Evolutionary conservation across 2,113 vertebrate genomes (phyloP).

Genomic region (Cyphomyrus discorhynchus): DNA sequence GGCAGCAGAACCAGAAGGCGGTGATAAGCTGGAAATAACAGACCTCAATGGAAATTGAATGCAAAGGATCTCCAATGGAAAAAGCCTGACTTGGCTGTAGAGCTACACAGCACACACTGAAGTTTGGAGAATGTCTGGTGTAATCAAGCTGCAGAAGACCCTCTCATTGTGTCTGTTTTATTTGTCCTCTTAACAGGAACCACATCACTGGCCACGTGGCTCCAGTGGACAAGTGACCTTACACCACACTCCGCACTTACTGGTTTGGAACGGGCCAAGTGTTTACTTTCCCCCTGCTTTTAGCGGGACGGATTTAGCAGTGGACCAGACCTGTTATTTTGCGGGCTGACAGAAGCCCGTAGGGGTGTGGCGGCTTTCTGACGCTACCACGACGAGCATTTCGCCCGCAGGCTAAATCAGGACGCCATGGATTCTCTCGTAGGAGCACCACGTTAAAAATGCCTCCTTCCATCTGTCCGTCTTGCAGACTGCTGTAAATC

Average conservation of each 20-base stretch:
- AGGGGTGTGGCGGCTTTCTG: constrained; percentile 48
- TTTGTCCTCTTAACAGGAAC: constrained; percentile 32
- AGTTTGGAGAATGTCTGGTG: not conserved
- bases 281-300: constrained; percentile 58
- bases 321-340: constrained; percentile 59
- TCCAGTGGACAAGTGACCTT: constrained; percentile 48
- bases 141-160: not conserved
- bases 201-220: constrained; percentile 47
- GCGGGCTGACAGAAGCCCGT: constrained; percentile 38
- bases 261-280: constrained; percentile 45
- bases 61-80: not conserved
- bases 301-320: constrained; percentile 59
- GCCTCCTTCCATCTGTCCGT: too few relatives aligned
- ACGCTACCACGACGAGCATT: constrained; percentile 38
- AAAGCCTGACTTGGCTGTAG: not conserved
- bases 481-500: not conserved
- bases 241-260: constrained; percentile 47
- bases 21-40: not conserved
- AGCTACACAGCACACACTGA: not conserved
- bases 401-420: not conserved
- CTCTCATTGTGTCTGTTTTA: constrained; percentile 15
- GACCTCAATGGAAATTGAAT: not conserved
- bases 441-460: not conserved
- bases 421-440: not conserved
- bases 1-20: not conserved